These are phyloP conservation scores for Palythoa grandis DNA, from an alignment of 92 coral and sea anemone species.

Conservation along the genomic window DNA sequence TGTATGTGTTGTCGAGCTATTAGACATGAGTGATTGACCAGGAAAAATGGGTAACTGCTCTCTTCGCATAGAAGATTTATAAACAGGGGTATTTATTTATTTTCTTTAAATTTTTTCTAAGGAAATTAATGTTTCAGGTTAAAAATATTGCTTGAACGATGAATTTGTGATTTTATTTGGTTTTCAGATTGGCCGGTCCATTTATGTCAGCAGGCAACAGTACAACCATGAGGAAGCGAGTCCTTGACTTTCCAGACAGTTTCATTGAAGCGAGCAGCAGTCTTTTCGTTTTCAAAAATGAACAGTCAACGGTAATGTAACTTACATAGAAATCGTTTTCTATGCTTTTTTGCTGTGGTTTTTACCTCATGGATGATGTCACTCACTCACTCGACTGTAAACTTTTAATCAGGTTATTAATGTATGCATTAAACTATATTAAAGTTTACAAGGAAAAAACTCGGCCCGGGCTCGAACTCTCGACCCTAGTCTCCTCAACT, in stretches of 20 bases:
- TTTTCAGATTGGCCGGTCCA: conserved; percentile 8
- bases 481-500: no score
- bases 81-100: background rate
- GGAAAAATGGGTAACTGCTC: no score
- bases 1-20: no score
- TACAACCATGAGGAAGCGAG: conserved; percentile 39
- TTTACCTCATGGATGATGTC: no score
- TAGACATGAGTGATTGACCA: no score
- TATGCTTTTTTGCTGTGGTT: background rate
- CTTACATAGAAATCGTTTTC: background rate
- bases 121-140: background rate
- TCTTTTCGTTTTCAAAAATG: conserved; percentile 60
- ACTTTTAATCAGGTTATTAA: no score
- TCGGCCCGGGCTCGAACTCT: no score
- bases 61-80: background rate
- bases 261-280: conserved; percentile 79
- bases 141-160: background rate
- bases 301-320: conserved; percentile 56
- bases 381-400: no score
- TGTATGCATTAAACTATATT: no score
- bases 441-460: no score
- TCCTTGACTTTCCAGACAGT: conserved; percentile 76
- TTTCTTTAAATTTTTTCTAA: background rate
- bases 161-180: background rate
- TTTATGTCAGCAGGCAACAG: conserved; percentile 30